phyloP scores from a whole-genome alignment of 2,797 vertebrate species.

The Smutsia gigantea region DNA sequence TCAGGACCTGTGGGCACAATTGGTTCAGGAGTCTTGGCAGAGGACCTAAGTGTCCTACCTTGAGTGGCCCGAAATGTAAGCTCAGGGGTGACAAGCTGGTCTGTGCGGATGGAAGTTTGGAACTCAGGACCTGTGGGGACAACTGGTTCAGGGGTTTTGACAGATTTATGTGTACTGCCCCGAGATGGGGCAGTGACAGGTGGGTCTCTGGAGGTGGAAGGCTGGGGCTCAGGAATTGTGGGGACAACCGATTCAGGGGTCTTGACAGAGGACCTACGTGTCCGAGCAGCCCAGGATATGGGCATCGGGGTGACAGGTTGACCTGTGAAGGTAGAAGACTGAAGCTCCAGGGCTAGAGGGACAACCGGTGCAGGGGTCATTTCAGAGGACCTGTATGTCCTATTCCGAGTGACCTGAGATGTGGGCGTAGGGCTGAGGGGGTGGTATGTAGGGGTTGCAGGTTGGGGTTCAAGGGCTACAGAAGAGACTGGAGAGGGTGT shows the following conservation, averaged over 20 bases:
- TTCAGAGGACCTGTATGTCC: background rate
- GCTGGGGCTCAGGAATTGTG: background rate
- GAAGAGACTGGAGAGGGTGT: background rate
- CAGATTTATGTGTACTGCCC: background rate
- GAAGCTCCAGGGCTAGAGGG: background rate
- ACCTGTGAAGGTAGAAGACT: background rate
- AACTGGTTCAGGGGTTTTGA: background rate
- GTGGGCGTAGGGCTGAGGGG: background rate
- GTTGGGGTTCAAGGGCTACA: background rate
- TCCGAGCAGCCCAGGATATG: background rate
- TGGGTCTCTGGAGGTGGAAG: background rate
- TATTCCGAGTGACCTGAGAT: background rate
- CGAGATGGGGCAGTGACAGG: background rate
- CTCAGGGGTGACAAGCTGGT: background rate
- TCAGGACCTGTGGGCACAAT: background rate
- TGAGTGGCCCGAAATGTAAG: background rate
- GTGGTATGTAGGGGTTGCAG: background rate
- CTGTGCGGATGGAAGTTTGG: background rate
- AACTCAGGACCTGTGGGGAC: background rate
- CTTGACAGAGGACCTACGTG: background rate
- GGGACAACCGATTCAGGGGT: background rate
- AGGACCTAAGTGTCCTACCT: background rate
- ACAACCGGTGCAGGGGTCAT: background rate
- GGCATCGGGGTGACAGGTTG: background rate
- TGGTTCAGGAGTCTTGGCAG: background rate